Conservation (phyloP, 2,888 invertebrate genomes). For the Hemistola chrysoprasaria region DNA sequence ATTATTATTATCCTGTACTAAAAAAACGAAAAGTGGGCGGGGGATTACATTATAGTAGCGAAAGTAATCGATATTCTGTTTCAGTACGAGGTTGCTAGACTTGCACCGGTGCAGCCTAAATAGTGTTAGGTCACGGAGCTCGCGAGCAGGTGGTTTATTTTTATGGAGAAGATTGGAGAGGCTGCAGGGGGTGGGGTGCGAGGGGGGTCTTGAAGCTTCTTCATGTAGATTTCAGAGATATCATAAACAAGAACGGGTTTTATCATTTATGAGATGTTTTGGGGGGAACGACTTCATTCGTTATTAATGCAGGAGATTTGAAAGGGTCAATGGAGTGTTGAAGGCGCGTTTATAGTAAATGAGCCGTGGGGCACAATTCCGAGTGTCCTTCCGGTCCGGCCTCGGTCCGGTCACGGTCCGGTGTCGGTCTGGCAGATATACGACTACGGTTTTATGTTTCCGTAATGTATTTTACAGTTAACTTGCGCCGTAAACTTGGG, state of each 20-base stretch:
- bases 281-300: conserved; percentile 44
- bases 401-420: conserved; percentile 25
- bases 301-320: conserved; percentile 57
- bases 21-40: conserved; percentile 82
- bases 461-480: conserved; percentile 34
- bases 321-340: conserved; percentile 65
- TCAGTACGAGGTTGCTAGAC: conserved; percentile 79
- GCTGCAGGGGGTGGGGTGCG: not conserved
- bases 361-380: conserved; percentile 73
- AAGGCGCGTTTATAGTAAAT: conserved; percentile 68
- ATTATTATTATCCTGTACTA: conserved; percentile 71
- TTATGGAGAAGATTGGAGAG: conserved; percentile 29
- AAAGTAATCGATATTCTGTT: conserved; percentile 84
- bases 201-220: conserved; percentile 2
- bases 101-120: conserved; percentile 78
- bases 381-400: conserved; percentile 37
- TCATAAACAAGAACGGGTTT: conserved; percentile 46
- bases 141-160: conserved; percentile 41
- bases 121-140: conserved; percentile 67
- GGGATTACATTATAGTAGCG: conserved; percentile 83
- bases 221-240: conserved; percentile 36
- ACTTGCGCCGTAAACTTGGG: conserved; percentile 27
- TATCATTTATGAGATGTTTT: conserved; percentile 34
- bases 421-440: conserved; percentile 47
- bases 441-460: conserved; percentile 50